Evolutionary conservation across 2,888 invertebrate species (phyloP), one percentile per base, ranked within the genome.

Genomic region (Cremastinae sp.): DNA sequence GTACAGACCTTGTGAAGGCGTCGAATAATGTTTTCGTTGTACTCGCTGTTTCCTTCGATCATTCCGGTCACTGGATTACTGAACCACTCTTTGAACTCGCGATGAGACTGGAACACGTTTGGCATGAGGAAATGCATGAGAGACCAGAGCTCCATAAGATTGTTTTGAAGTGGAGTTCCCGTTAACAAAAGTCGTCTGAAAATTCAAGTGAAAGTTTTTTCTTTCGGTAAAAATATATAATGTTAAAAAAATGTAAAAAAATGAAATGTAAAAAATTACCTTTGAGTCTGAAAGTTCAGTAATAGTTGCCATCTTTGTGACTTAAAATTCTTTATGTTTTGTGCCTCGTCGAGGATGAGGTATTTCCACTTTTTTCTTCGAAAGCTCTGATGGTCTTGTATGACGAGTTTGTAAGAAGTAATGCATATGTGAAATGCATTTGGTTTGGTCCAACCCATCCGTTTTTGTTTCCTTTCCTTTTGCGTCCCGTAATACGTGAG

Each of bases 251-350:
- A 16, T 20, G 16, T 2, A 22, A 22, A 51, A 9, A 47, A 2
- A 22, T 43, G 3, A 20, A 41, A 65, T 8, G 2, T 43, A 61
- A 18, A 37, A 1, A 16, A 53, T 91, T 89, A 95, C 95, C 96
- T 93, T 89, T 97, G 95, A 0, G 97, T 96, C 87, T 97, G 96
- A 90, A 98, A 97, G 90, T 98, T 98, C 70, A 99, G 91, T 81
- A 99, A 90, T 86, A 98, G 93, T 91, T 99, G 99, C 99, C 99
- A 99, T 78, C 99, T 92, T 89, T 99, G 99, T 16, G 98, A 98
- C 90, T 99, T 99, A 90, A 99, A 99, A 91, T 99, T 99, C 91
- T 99, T 99, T 77, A 99, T 99, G 89, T 99, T 99, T 90, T 99
- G 99, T 41, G 99, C 99, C 91, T 98, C 99, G 89, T 99, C 99